Base-by-base conservation (phyloP, 2,888 invertebrate species). In the Cyclophora albipunctata region DNA sequence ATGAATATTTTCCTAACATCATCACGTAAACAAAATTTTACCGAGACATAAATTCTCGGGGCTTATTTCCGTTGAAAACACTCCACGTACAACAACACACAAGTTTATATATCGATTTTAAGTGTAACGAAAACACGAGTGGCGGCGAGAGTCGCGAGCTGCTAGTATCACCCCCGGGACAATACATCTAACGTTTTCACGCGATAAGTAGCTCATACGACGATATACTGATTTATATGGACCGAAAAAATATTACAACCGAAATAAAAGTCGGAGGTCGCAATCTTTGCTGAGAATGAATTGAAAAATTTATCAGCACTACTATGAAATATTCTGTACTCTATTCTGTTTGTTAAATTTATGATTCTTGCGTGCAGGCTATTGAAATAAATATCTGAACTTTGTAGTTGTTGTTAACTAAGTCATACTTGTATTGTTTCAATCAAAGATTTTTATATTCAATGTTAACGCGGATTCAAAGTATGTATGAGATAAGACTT, bases 191-290 rank as follows among this genome's bases (percentile, higher is more conserved):
- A 64, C 73, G 73, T 75, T 76, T 75, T 73, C 67, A 65, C 68
- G 70, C 71, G 78, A 82, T 81, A 81, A 82, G 81, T 81, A 81
- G 72, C 80, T 75, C 72, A 74, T 77, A 75, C 71, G 69, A 75
- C 20, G 81, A 79, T 79, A 78, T 74, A 76, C 75, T 81, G 82
- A 82, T 81, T 81, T 82, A 82, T 82, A 78, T 67, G 73, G 72
- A 71, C 63, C 62, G 65, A 73, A 71, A 76, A 79, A 76, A 75
- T 78, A 78, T 71, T 74, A 69, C 67, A 49, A 50, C 55, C 57
- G 64, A 63, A 66, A 69, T 61, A 63, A 57, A 55, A 62, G 62
- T 61, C 59, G 61, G 55, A 61, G 59, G 62, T 59, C 59, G 59
- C 56, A 62, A 62, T 61, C 61, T 58, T 55, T 55, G 51, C 53